phyloP scores from a whole-genome alignment of 2,888 invertebrate genomes.

The Zygaena filipendulae region DNA sequence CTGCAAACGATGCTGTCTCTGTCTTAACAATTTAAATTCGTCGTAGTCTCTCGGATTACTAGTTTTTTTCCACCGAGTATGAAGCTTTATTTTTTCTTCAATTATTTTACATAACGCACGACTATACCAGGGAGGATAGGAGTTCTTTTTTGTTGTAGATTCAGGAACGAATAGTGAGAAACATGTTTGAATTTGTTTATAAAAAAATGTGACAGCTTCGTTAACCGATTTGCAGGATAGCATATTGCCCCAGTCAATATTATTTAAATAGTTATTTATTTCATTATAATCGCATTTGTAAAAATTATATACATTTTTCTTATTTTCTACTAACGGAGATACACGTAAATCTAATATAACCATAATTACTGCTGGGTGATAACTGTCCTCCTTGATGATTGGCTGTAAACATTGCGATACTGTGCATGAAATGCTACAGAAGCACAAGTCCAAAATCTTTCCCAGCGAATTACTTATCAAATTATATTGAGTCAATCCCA shows the following conservation, averaged over 20 bases:
- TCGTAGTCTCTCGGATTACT: too few relatives aligned
- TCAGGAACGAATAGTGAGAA: slow-evolving; percentile 1
- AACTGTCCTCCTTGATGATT: not conserved
- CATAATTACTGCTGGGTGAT: slow-evolving; percentile 2
- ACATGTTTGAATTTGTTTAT: slow-evolving; percentile 2
- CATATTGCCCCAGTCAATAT: slow-evolving; percentile 1
- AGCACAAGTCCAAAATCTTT: slow-evolving; percentile 2
- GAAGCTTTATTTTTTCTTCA: not conserved
- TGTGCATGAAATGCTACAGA: not conserved
- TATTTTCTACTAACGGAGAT: not conserved
- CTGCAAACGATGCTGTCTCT: too few relatives aligned
- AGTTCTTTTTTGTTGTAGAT: not conserved
- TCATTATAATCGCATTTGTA: slow-evolving; percentile 2
- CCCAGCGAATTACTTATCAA: not conserved
- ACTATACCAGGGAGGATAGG: not conserved
- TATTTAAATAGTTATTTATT: slow-evolving; percentile 5
- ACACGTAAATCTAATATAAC: not conserved
- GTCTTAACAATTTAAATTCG: too few relatives aligned
- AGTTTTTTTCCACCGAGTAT: too few relatives aligned
- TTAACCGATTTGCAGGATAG: not conserved
- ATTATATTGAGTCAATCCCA: slow-evolving; percentile 1
- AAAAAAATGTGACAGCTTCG: slow-evolving; percentile 3
- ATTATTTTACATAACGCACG: not conserved
- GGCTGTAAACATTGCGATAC: not conserved
- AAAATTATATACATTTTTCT: slow-evolving; percentile 1